Evolutionary conservation across 2,113 vertebrate genomes (phyloP).

Genomic region (Trematomus loennbergii): DNA sequence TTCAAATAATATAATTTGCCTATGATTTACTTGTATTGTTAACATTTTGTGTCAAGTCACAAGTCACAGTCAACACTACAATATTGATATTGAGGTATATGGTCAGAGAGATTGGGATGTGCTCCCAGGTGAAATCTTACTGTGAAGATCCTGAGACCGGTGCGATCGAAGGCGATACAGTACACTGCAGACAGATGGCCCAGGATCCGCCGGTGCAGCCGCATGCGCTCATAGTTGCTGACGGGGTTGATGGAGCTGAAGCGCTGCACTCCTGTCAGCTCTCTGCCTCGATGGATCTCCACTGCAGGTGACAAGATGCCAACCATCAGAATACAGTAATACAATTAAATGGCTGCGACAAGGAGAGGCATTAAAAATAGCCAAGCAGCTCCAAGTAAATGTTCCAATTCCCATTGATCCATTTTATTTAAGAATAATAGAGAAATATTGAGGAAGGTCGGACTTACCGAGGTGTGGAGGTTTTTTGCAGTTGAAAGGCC

Average conservation of each 20-base stretch:
- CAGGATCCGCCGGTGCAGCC: conserved; percentile 95
- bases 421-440: background rate
- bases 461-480: conserved; percentile 89
- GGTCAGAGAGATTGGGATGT: no score
- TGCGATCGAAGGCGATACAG: conserved; percentile 97
- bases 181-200: conserved; percentile 99
- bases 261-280: conserved; percentile 90
- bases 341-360: background rate
- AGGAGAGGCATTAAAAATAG: background rate
- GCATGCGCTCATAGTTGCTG: conserved; percentile 93
- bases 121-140: conserved; percentile 83
- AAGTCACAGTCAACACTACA: no score
- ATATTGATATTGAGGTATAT: no score
- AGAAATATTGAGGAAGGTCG: background rate
- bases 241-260: conserved; percentile 92
- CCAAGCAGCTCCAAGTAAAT: background rate
- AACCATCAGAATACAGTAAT: conserved; percentile 17
- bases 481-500: conserved; percentile 88
- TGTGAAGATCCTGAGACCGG: conserved; percentile 97
- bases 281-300: conserved; percentile 90
- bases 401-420: background rate
- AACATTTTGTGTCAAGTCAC: no score
- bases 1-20: no score
- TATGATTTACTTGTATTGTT: no score
- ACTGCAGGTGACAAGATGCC: conserved; percentile 80